Percentiles rank a stretch among this genome's conserved stretches.
Conservation (phyloP, 2,797 vertebrate species). For the Hypotaenidia philippensis region DNA sequence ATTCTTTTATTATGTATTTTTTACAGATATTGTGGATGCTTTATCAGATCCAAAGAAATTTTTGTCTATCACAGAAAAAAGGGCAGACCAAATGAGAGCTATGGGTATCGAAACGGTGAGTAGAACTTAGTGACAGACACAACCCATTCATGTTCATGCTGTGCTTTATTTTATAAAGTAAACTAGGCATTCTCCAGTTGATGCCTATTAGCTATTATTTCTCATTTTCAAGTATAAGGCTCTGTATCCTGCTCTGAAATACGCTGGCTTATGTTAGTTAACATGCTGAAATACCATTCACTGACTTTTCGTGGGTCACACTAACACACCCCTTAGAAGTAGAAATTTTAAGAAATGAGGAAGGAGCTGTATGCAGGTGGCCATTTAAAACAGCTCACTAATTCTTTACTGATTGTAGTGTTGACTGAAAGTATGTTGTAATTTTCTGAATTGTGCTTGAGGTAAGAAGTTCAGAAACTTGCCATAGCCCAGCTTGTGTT, state of each 20-base stretch:
- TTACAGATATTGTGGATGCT: conserved; percentile 95
- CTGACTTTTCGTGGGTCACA: neutral
- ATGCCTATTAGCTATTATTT: neutral
- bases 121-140: neutral
- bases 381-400: neutral
- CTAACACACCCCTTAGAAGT: neutral
- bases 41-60: conserved; percentile 99
- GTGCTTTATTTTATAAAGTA: neutral
- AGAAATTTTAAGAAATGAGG: neutral
- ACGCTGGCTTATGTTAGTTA: neutral
- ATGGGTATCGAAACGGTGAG: conserved; percentile 97
- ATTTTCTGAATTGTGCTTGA: neutral
- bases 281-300: neutral
- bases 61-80: conserved; percentile 97
- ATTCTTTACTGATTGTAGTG: neutral
- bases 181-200: neutral
- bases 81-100: conserved; percentile 98
- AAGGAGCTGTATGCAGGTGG: neutral
- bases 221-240: neutral
- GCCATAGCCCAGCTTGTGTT: neutral
- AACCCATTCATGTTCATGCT: neutral
- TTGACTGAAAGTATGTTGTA: neutral
- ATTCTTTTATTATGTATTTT: neutral
- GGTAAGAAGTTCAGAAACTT: neutral
- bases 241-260: neutral